Evolutionary conservation across 2,113 vertebrate species (phyloP).

Genomic region (Glareola pratincola): DNA sequence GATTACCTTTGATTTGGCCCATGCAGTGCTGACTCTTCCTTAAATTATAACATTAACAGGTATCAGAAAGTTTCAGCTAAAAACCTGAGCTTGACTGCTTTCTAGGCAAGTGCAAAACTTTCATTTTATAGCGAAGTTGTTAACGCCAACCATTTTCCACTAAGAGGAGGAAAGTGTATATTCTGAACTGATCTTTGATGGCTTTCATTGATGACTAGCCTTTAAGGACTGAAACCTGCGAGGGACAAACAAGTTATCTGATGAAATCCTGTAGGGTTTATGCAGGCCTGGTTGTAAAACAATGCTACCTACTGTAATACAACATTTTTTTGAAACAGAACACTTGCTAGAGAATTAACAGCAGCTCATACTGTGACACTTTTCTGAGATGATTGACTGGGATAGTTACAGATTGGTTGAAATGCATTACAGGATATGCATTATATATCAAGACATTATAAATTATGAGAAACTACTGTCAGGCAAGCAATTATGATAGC

Average conservation of each 20-base stretch:
- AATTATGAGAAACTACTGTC: slow-evolving; percentile 47
- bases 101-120: background rate
- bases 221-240: background rate
- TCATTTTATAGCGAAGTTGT: background rate
- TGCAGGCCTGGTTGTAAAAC: background rate
- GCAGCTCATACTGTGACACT: background rate
- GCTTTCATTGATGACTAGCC: background rate
- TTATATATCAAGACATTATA: slow-evolving; percentile 57
- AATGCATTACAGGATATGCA: slow-evolving; percentile 45
- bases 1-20: background rate
- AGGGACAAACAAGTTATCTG: background rate
- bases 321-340: background rate
- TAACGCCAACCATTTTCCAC: background rate
- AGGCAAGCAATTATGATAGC: slow-evolving; percentile 43
- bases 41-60: background rate
- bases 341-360: background rate
- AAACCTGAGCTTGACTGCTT: background rate
- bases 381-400: slow-evolving; percentile 43
- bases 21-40: background rate
- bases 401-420: slow-evolving; percentile 17
- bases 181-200: background rate
- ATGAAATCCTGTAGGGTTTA: background rate
- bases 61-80: background rate
- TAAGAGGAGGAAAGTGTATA: background rate
- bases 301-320: background rate